phyloP scores from a whole-genome alignment of 2,888 invertebrate genomes.

The Orthosia gothica region DNA sequence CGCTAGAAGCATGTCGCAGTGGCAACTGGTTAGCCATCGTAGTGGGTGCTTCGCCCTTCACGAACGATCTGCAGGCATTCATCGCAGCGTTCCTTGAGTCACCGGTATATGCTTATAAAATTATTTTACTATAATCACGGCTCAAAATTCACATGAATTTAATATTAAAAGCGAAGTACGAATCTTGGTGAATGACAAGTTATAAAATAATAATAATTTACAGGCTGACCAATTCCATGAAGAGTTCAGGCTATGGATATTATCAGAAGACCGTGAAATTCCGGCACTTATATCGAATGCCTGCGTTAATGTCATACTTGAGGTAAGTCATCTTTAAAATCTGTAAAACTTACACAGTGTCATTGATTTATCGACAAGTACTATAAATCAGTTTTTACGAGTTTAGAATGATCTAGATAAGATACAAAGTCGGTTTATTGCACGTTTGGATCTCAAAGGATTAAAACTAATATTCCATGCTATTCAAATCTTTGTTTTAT shows the following conservation, averaged over 20 bases:
- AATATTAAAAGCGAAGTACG: background rate
- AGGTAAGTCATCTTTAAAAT: conserved; percentile 77
- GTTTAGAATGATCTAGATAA: too few relatives aligned
- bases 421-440: too few relatives aligned
- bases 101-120: conserved; percentile 66
- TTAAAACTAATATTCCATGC: too few relatives aligned
- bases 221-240: conserved; percentile 79
- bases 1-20: conserved; percentile 73
- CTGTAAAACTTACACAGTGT: too few relatives aligned
- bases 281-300: conserved; percentile 94
- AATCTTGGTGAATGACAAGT: background rate
- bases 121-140: background rate
- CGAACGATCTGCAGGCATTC: conserved; percentile 79
- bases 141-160: background rate
- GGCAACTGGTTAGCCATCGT: conserved; percentile 84
- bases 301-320: conserved; percentile 93
- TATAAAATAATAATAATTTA: conserved; percentile 28
- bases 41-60: conserved; percentile 85
- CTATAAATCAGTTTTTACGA: too few relatives aligned
- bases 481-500: too few relatives aligned
- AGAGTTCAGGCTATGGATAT: conserved; percentile 94
- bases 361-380: too few relatives aligned
- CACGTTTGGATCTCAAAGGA: too few relatives aligned
- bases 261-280: conserved; percentile 96
- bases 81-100: conserved; percentile 71